These are phyloP conservation scores for Nomada flava DNA, from an alignment of 2,888 invertebrate species.

Conservation along the genomic window DNA sequence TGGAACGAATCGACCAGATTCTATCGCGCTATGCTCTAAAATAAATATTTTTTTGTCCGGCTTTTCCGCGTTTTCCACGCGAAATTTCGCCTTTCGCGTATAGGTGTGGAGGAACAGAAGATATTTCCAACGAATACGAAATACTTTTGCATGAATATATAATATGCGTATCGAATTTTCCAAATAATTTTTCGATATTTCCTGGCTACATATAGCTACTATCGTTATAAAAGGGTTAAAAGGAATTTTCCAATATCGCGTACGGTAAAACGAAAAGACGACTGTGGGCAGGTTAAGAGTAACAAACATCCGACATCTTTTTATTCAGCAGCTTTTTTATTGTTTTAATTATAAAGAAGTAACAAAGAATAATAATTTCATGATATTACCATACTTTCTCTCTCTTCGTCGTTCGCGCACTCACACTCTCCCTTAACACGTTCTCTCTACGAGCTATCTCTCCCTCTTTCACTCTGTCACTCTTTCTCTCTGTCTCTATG, in stretches of 20 bases:
- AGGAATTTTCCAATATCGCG: too few relatives aligned
- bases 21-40: not conserved
- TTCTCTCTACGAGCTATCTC: conserved; percentile 32
- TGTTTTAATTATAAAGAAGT: conserved; percentile 84
- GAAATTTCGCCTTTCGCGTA: conserved; percentile 21
- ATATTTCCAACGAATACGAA: conserved; percentile 29
- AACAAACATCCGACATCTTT: conserved; percentile 66
- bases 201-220: too few relatives aligned
- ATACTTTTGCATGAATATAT: too few relatives aligned
- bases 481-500: conserved; percentile 60
- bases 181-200: too few relatives aligned
- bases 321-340: conserved; percentile 82
- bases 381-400: conserved; percentile 80
- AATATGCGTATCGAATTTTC: conserved; percentile 6
- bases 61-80: not conserved
- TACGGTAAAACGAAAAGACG: too few relatives aligned
- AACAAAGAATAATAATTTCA: conserved; percentile 84
- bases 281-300: conserved; percentile 13
- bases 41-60: conserved; percentile 27
- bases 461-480: conserved; percentile 15
- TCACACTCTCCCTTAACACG: conserved; percentile 52
- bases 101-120: conserved; percentile 5
- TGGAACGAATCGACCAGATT: not conserved
- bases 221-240: too few relatives aligned
- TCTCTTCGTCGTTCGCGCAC: conserved; percentile 68